A percentile compares a stretch with the other conserved stretches of the same genome.
phyloP scores from a whole-genome alignment of 2,113 vertebrate species.

The Gasterosteus aculeatus region DNA sequence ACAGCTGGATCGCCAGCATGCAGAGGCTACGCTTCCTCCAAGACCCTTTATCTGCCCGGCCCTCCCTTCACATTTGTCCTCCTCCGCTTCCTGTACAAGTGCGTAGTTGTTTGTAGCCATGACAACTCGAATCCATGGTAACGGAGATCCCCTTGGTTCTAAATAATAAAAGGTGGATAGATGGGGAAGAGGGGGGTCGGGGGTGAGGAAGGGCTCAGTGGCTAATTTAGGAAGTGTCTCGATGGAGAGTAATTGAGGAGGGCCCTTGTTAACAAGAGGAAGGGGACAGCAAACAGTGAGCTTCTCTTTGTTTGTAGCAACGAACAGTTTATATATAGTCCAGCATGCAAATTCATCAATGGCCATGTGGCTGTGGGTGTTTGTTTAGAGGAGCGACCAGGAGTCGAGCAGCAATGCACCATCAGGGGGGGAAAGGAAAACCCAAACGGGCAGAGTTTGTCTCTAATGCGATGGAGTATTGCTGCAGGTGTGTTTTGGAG shows the following conservation, averaged over 20 bases:
- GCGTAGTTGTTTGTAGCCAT: constrained; percentile 80
- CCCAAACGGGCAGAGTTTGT: constrained; percentile 10
- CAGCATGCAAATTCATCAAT: constrained; percentile 1
- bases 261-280: constrained; percentile 51
- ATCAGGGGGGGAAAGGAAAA: constrained; percentile 6
- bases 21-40: constrained; percentile 40
- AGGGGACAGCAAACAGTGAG: not conserved
- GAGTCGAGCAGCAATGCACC: constrained; percentile 5
- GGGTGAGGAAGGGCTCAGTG: constrained; percentile 15
- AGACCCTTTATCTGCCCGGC: constrained; percentile 7
- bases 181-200: not conserved
- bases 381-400: not conserved
- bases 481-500: constrained; percentile 54
- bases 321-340: not conserved
- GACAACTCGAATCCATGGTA: constrained; percentile 77
- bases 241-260: constrained; percentile 53
- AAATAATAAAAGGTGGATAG: constrained; percentile 75
- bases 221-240: constrained; percentile 58
- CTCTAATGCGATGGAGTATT: constrained; percentile 10
- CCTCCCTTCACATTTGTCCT: constrained; percentile 23
- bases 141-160: constrained; percentile 67
- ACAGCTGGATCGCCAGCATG: constrained; percentile 29
- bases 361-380: constrained; percentile 1
- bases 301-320: constrained; percentile 2
- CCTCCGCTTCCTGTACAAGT: constrained; percentile 61